Base-by-base conservation (phyloP, 1,140 invertebrate genomes). In the Atta colombica region DNA sequence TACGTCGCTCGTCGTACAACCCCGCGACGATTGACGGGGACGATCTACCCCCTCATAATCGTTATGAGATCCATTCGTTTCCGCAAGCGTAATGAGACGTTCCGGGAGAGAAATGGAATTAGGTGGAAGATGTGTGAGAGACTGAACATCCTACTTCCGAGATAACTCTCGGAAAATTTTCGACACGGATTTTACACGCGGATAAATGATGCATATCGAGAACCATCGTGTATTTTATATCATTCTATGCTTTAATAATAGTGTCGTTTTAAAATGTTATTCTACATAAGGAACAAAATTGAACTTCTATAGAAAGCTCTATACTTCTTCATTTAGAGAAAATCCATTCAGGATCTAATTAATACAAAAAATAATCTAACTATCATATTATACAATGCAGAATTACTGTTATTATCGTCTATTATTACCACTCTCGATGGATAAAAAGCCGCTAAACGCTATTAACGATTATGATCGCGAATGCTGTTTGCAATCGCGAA, bases 11-110 rank as follows among this genome's bases (percentile, higher is more conserved):
- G 84, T 85, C 85, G 89, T 85, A 63, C 90, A 51, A 85, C 86
- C 88, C 82, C 86, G 80, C 71, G 86, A n/a, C n/a, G n/a, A n/a
- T 75, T 60, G 71, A 75, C 80, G 60, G 75, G 69, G 82, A 90
- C 71, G 60, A 87, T 87, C 63, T 78, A 72, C 49, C 65, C 65
- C 65, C 21, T 78, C 75, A 88, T 91, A 87, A 91, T 91, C 89
- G 85, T 91, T 89, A 91, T 85, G 87, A 91, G 89, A 89, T 89
- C 87, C 89, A 91, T 91, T 91, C 89, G 89, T 91, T 85, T 91
- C 78, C 35, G 39, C 25, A 55, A 60, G 65, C 82, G 86, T 90
- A 89, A 89, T 91, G 89, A 90, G 89, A 90, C 88, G 86, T 88
- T 90, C 88, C 63, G 51, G 69, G 45, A 81, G 69, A 89, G 87